Evolutionary conservation across 2,888 invertebrate species (phyloP).

Genomic region (Tillus elongatus): DNA sequence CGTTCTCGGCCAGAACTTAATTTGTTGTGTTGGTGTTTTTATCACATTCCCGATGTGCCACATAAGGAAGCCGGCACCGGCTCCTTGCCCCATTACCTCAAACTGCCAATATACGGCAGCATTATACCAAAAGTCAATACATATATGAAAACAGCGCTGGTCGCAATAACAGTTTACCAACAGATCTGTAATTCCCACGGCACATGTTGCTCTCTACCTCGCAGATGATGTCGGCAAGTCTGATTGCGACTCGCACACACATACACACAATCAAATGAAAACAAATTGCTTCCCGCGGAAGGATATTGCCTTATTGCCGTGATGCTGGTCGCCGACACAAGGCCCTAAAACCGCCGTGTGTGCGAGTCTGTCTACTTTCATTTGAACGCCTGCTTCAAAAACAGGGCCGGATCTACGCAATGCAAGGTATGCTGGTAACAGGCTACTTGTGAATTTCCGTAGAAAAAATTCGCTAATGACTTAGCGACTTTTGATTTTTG

Average conservation of each 20-base stretch:
- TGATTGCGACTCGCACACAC: no score
- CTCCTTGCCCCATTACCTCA: slow-evolving; percentile 34
- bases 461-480: no score
- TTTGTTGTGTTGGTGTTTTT: slow-evolving; percentile 38
- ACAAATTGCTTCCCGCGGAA: slow-evolving; percentile 40
- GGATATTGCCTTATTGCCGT: no score
- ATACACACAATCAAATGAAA: no score
- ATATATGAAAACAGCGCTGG: slow-evolving; percentile 30
- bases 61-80: slow-evolving; percentile 31
- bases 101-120: slow-evolving; percentile 39
- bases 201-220: slow-evolving; percentile 34
- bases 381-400: no score
- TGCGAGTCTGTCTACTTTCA: slow-evolving; percentile 31
- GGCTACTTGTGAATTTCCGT: no score
- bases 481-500: no score
- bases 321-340: no score
- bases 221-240: slow-evolving; percentile 31
- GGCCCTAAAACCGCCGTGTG: no score
- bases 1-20: slow-evolving; percentile 30
- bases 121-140: slow-evolving; percentile 42
- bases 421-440: no score
- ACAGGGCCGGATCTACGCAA: no score
- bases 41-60: slow-evolving; percentile 28
- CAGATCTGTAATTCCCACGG: slow-evolving; percentile 40
- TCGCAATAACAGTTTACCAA: slow-evolving; percentile 39